Percentiles rank a stretch among this genome's conserved stretches.
These are phyloP conservation scores for Polydesmus complanatus DNA, from an alignment of 2,888 invertebrate genomes.

Conservation along the genomic window DNA sequence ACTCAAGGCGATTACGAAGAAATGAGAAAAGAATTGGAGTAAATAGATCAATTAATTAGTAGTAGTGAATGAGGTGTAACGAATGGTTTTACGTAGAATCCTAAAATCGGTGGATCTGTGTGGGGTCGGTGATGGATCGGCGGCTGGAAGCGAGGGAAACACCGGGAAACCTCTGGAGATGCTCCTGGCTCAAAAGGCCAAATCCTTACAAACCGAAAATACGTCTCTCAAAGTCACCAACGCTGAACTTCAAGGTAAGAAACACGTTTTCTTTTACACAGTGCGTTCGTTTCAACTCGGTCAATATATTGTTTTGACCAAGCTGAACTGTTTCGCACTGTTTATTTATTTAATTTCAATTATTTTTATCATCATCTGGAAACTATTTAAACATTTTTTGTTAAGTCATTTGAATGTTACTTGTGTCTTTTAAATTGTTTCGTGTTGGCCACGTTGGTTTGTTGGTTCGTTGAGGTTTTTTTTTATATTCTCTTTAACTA, in stretches of 20 bases:
- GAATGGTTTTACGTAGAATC: slow-evolving; percentile 40
- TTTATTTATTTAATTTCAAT: too few relatives aligned
- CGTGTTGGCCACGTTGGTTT: neutral
- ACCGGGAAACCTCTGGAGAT: slow-evolving; percentile 45
- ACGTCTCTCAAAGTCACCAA: slow-evolving; percentile 35
- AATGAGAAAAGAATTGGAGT: slow-evolving; percentile 67
- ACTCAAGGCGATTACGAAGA: slow-evolving; percentile 85
- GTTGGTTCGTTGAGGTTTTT: neutral
- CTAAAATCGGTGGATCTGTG: slow-evolving; percentile 62
- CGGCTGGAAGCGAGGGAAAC: slow-evolving; percentile 18
- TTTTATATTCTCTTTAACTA: neutral
- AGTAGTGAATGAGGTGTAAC: neutral
- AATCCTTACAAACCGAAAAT: slow-evolving; percentile 48
- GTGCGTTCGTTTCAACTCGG: too few relatives aligned
- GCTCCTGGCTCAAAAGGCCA: slow-evolving; percentile 60
- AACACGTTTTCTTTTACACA: slow-evolving; percentile 26
- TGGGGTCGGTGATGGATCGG: slow-evolving; percentile 38
- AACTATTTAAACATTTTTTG: too few relatives aligned
- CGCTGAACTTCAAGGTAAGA: slow-evolving; percentile 33
- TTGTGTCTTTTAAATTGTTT: neutral
- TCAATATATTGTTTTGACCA: too few relatives aligned
- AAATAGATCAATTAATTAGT: too few relatives aligned
- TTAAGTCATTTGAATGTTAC: neutral
- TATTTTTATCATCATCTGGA: too few relatives aligned
- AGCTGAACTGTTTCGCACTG: too few relatives aligned